Base-by-base conservation (phyloP, 2,797 vertebrate genomes). In the Acanthopagrus latus region DNA sequence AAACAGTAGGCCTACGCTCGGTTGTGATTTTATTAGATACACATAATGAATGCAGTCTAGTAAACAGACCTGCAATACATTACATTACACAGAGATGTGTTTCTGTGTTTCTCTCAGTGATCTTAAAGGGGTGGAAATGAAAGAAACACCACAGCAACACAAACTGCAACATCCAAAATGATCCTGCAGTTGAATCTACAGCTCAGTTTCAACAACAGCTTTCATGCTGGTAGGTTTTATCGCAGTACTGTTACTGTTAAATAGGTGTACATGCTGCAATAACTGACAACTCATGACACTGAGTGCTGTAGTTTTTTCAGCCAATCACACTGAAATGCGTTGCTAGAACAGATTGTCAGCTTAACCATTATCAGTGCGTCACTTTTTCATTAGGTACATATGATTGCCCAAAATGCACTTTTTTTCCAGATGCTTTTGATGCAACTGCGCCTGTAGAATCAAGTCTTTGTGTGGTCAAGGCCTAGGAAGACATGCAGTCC, bases 1-100 rank as follows among this genome's bases (percentile, higher is more conserved):
- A 41, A 52, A 69, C 18, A 47, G 3, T 10, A 38, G 38, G 38
- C 44, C 44, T 27, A 7, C n/a, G 18, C 41, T 47, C 23, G 68
- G 41, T 25, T 33, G 38, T 38, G 17, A 57, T 7, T 58, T 70
- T 59, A 70, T 70, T 41, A 55, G 52, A 23, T 29, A 59, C 55
- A 59, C 14, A 14, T 21, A 59, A 20, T n/a, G 18, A 59, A 13
- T 70, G n/a, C n/a, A 33, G n/a, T 48, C 17, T n/a, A n/a, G 43
- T 52, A 54, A 52, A 48, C 13, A 3, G 67, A 23, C 18, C 27
- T 48, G 20, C 14, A 23, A 38, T 13, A n/a, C 47, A 48, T 25
- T 59, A 3, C 20, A 14, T 41, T 7, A 7, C 17, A 25, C 17
- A 13, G 63, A 47, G 13, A 41, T 21, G 4, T 20, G 17, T 41